Evolutionary conservation across 2,888 invertebrate genomes (phyloP), one percentile per base, ranked within the genome.

Genomic region (Volucella bombylans): DNA sequence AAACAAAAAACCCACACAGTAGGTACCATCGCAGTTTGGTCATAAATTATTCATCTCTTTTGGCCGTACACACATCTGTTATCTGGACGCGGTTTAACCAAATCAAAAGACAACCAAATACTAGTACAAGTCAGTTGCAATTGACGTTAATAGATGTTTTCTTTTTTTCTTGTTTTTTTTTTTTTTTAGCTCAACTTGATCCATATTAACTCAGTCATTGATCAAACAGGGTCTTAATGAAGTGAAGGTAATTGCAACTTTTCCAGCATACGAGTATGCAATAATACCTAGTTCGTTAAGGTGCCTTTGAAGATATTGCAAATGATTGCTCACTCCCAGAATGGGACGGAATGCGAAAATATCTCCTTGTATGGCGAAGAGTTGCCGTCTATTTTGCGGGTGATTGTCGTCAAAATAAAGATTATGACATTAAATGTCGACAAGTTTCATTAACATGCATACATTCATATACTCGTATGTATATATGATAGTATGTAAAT

Each of bases 131-230:
- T 71, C 80, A 71, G 81, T 85, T 62, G 80, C 71, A 85, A 76
- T 68, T 85, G 85, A 80, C 83, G 57, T 80, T 80, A 85, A 85
- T 85, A 80, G 80, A 81, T 76, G 68, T 80, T 80, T 81, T 67
- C 41, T 52, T 49, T 67, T 81, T 76, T 55, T 6, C 6, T 50
- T 54, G 49, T 67, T 81, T 76, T 55, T 18, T 18, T 18, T 18
- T 18, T 18, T 50, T 67, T 81, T 76, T 76, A 39, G 49, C 14
- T 61, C 47, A 65, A 85, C 54, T 65, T 76, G 80, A 83, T 83
- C 80, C 68, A 83, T 57, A 79, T 83, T 55, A 71, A 76, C 52
- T 12, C 62, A 68, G 14, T 64, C 64, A 69, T 59, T 77, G 71
- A 72, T 82, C 77, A 72, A 10, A 59, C 31, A 52, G 6, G 14